Base-by-base conservation (phyloP, 2,888 invertebrate genomes). In the Megaustenia siamemsis region DNA sequence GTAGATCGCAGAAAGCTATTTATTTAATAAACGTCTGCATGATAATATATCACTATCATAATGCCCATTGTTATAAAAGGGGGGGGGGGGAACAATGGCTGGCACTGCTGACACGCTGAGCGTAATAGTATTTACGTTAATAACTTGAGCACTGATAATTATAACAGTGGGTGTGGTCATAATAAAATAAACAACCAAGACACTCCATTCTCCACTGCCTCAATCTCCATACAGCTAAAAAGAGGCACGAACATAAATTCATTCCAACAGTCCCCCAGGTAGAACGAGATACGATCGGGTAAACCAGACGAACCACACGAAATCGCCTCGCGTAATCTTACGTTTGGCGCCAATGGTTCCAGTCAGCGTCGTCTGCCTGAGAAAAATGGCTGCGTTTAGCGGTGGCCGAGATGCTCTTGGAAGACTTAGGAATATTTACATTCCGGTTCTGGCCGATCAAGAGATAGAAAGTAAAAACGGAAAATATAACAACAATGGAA, bases 321-420 rank as follows among this genome's bases (percentile, higher is more conserved):
- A 49, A 73, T 73, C 49, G 45, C 73, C 3, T 45, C 49, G 4
- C 73, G 49, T 21, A 73, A 73, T 73, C 73, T 73, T 28, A 49
- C 32, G 49, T 49, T 49, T 73, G 73, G 73, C 73, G 73, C 73
- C 73, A 73, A 45, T 28, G 49, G 73, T 73, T 73, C 73, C 73
- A 73, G 73, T 49, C 73, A 73, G 73, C 49, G 35, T 32, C 15
- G 73, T 73, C 32, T 49, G 73, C 28, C 18, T 1, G 73, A 49
- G 49, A 73, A 49, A 71, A 28, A 8, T 73, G 73, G 73, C 73
- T 49, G 49, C 73, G 28, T 45, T 73, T 73, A 49, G 53, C 53
- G 49, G 73, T 73, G 49, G 49, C 49, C 35, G 21, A 49, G 73
- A 73, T 32, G 45, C 49, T 73, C 15, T 15, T 0, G 49, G 32